These are phyloP conservation scores for Allacma fusca DNA, from an alignment of 2,888 invertebrate species.

Conservation along the genomic window DNA sequence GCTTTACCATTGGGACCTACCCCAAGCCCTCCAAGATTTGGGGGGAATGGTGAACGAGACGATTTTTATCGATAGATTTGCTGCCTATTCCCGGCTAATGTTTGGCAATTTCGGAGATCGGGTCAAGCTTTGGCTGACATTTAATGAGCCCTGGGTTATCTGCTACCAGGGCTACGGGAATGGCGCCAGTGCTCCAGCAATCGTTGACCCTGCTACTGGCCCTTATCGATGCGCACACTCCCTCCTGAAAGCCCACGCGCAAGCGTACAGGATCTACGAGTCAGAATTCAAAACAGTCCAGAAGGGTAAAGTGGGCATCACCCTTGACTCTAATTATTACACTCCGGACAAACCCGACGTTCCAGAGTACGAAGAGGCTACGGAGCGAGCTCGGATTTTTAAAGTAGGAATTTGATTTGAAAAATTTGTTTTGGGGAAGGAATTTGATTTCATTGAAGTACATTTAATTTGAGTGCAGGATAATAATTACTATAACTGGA, in stretches of 20 bases:
- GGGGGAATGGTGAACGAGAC: constrained; percentile 60
- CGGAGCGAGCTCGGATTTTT: too few species aligned
- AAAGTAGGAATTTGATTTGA: too few species aligned
- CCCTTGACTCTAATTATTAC: constrained; percentile 52
- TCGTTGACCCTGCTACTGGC: constrained; percentile 61
- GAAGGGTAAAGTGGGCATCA: constrained; percentile 59
- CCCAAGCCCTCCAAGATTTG: constrained; percentile 65
- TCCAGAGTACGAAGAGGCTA: too few species aligned
- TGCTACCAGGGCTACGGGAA: constrained; percentile 65
- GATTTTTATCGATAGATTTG: constrained; percentile 46
- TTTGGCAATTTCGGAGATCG: constrained; percentile 52
- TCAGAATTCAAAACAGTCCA: constrained; percentile 66
- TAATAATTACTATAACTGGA: too few species aligned
- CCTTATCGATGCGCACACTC: constrained; percentile 73
- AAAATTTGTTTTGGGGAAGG: too few species aligned
- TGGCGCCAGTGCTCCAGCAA: not conserved
- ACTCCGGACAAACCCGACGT: too few species aligned
- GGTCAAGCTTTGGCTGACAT: constrained; percentile 47
- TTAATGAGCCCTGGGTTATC: constrained; percentile 62
- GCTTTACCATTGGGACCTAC: constrained; percentile 68
- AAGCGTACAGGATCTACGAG: constrained; percentile 72
- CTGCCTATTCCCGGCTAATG: constrained; percentile 45
- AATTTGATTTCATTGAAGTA: too few species aligned
- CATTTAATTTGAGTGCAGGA: too few species aligned
- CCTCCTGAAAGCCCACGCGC: constrained; percentile 72